Base-by-base conservation (phyloP, 2,888 invertebrate species). In the Lasioglossum oenotherae region DNA sequence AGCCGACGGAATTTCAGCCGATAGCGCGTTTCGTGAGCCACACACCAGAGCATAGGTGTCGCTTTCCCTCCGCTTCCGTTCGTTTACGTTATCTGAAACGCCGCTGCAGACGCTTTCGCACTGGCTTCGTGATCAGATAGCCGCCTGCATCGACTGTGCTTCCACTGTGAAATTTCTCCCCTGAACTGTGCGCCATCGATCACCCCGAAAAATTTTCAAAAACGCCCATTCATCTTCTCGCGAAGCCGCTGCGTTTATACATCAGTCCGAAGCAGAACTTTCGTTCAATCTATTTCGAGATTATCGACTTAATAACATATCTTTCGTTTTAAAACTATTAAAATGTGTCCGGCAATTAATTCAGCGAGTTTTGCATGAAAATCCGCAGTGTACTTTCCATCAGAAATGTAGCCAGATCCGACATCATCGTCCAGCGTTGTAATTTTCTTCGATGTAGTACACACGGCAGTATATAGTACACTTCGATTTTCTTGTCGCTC, bases 1-100 rank as follows among this genome's bases (percentile, higher is more conserved):
- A 74, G 76, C 27, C 31, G 67, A 38, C 80, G 69, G 53, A 78
- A 83, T 78, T 78, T 83, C 74, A 84, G n/a, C 38, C 84, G 84
- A 77, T 84, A 77, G 31, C 84, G 46, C 12, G 77, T 75, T 81
- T 27, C 69, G 60, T 4, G n/a, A 27, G 19, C 53, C 74, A 4
- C n/a, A 14, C 23, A 16, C n/a, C 16, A 0, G 12, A 23, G 6
- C 73, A 23, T 49, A 23, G 74, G 77, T 69, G 83, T 74, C 75
- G 72, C 72, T 69, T 72, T 72, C 75, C 31, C 46, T 49, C 60
- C 27, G 16, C 23, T 81, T 81, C 38, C 75, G 49, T 35, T 53
- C 71, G n/a, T 46, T 38, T 46, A 31, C 69, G 77, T 35, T 77
- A 67, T 77, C 82, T 57, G 38, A 46, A 60, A n/a, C 67, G n/a